Conservation (phyloP, 2,797 vertebrate species). For the Buphagus erythrorhynchus region DNA sequence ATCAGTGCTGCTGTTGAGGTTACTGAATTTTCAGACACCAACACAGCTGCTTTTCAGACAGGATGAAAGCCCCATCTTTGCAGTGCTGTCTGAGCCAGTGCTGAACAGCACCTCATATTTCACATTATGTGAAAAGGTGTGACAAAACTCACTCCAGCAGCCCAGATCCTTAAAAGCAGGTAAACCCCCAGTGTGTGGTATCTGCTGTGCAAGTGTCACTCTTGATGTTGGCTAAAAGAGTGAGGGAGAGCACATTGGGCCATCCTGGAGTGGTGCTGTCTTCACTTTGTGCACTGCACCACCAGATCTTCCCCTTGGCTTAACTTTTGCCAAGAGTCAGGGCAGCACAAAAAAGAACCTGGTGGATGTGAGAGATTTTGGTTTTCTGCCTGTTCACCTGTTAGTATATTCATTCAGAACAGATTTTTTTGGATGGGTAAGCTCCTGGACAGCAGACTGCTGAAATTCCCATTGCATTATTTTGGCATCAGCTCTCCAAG, state of each 20-base stretch:
- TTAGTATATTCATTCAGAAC: not conserved
- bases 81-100: not conserved
- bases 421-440: not conserved
- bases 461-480: not conserved
- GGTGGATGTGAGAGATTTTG: not conserved
- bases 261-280: not conserved
- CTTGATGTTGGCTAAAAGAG: not conserved
- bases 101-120: not conserved
- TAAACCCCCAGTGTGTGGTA: not conserved
- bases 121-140: not conserved
- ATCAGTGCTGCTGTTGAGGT: accelerated
- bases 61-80: accelerated
- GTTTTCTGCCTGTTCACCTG: not conserved
- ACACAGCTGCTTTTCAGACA: not conserved
- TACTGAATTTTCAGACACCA: not conserved
- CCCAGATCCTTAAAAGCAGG: not conserved
- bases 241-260: accelerated
- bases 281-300: not conserved
- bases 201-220: accelerated
- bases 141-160: not conserved
- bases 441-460: not conserved
- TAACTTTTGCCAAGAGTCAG: accelerated
- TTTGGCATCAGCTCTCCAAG: not conserved
- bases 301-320: not conserved
- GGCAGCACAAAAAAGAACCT: not conserved